Conservation (phyloP, 2,797 vertebrate species). For the Leuciscus waleckii region DNA sequence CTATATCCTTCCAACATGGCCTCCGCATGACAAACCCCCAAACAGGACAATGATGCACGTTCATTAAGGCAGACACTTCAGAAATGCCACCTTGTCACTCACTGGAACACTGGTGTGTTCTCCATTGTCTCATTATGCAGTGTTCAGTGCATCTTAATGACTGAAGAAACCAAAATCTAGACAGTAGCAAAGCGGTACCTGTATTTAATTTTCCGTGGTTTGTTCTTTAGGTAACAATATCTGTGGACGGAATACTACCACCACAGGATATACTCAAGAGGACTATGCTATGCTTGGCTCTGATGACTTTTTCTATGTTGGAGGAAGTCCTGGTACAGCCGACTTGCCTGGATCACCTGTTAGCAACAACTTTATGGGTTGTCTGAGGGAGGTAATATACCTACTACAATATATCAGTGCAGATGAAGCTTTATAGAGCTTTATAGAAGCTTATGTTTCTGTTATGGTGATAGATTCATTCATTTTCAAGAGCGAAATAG, state of each 20-base stretch:
- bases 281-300: constrained; percentile 16
- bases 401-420: constrained; percentile 10
- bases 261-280: constrained; percentile 91
- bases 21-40: no score
- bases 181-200: constrained; percentile 85
- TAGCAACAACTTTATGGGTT: constrained; percentile 91
- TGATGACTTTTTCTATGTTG: constrained; percentile 21
- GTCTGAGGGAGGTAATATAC: constrained; percentile 97
- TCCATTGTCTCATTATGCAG: not conserved
- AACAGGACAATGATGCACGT: no score
- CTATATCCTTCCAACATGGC: no score
- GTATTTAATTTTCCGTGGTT: constrained; percentile 98
- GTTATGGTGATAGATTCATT: not conserved
- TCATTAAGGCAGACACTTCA: no score
- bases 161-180: constrained; percentile 78
- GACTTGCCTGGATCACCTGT: constrained; percentile 19
- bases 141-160: constrained; percentile 28
- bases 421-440: not conserved
- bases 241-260: constrained; percentile 99
- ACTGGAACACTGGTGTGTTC: not conserved
- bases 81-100: no score
- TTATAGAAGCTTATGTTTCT: constrained; percentile 40
- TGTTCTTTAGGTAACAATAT: constrained; percentile 99
- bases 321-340: constrained; percentile 10
- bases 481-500: not conserved